Percentiles rank a stretch among this genome's conserved stretches.
Conservation (phyloP, 2,113 vertebrate genomes). For the Calypte anna region DNA sequence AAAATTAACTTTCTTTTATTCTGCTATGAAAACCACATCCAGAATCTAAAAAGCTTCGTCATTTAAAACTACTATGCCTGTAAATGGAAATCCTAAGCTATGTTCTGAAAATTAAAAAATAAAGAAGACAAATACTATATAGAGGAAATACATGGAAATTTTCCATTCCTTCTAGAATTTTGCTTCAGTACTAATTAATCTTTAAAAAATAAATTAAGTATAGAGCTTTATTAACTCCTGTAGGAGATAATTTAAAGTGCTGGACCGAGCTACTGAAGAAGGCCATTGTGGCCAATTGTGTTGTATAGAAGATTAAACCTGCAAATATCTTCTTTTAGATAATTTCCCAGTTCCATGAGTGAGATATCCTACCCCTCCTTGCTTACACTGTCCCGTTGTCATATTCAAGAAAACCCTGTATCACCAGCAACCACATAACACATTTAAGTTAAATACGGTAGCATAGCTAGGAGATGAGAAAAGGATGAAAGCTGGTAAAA, state of each 20-base stretch:
- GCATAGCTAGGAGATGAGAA: background rate
- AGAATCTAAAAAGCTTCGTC: background rate
- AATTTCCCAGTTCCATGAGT: background rate
- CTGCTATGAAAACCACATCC: background rate
- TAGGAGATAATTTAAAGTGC: background rate
- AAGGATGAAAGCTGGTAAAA: background rate
- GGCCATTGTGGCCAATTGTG: background rate
- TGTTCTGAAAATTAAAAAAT: background rate
- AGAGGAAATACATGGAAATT: background rate
- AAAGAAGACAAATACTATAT: background rate
- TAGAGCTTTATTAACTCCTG: background rate
- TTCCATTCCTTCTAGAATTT: background rate
- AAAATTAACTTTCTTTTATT: background rate
- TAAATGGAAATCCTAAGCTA: background rate
- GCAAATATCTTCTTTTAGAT: background rate
- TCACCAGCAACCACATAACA: constrained; percentile 11
- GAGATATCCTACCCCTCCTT: background rate
- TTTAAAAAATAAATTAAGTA: background rate
- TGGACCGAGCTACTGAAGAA: background rate
- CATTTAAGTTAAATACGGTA: constrained; percentile 30
- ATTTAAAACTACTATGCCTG: background rate
- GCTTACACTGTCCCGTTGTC: background rate
- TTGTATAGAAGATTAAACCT: background rate
- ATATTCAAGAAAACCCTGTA: background rate
- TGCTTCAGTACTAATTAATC: constrained; percentile 29